Conservation (phyloP, 2,797 vertebrate species). For the Fratercula arctica region DNA sequence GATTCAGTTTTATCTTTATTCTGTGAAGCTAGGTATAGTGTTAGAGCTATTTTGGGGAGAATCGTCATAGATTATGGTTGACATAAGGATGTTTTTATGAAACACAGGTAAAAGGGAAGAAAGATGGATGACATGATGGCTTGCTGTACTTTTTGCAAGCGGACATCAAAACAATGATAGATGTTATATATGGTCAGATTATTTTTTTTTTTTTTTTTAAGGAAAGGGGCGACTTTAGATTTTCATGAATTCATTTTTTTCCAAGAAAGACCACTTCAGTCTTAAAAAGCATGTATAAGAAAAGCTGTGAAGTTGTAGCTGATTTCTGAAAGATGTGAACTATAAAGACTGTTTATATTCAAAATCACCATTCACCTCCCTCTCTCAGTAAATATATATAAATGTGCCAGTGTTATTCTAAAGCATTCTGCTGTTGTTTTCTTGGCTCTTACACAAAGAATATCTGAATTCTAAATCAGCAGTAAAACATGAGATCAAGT, state of each 20-base stretch:
- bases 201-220: neutral
- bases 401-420: neutral
- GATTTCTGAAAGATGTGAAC: neutral
- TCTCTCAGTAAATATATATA: neutral
- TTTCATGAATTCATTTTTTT: neutral
- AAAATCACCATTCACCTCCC: neutral
- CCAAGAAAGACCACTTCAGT: neutral
- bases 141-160: neutral
- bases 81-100: neutral
- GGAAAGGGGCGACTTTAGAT: neutral
- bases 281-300: neutral
- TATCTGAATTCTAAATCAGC: neutral
- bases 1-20: neutral
- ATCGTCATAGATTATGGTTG: neutral
- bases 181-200: neutral
- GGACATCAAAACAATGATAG: neutral
- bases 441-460: neutral
- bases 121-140: neutral
- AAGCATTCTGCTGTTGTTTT: constrained; percentile 6
- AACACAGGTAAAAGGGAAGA: neutral
- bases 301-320: neutral
- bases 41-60: neutral
- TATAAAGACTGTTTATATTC: neutral
- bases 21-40: neutral
- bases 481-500: neutral